Percentiles rank a stretch among this genome's conserved stretches.
phyloP scores from a whole-genome alignment of 53 echinoderm and acorn worm genomes.

The Patiria pectinifera region DNA sequence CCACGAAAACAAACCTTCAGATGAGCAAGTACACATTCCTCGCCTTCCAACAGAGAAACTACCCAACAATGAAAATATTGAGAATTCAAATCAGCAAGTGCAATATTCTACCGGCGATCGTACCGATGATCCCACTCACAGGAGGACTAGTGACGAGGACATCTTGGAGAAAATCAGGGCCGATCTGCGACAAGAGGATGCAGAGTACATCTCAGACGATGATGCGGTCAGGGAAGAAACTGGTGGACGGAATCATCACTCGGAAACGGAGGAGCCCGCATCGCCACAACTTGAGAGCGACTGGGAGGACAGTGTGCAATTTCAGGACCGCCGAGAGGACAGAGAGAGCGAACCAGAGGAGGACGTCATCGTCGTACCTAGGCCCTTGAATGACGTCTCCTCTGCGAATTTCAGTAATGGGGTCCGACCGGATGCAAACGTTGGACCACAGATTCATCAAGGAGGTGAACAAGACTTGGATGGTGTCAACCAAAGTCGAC shows the following conservation, averaged over 20 bases:
- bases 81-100: not conserved
- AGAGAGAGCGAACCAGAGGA: constrained; percentile 30
- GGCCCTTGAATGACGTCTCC: constrained; percentile 87
- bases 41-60: not conserved
- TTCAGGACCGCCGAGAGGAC: constrained; percentile 46
- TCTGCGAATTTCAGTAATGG: constrained; percentile 68
- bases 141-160: constrained; percentile 47
- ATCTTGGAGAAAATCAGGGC: constrained; percentile 39
- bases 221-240: constrained; percentile 6
- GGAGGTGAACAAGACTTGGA: not conserved
- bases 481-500: not conserved
- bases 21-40: constrained; percentile 6
- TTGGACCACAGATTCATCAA: not conserved
- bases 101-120: not conserved
- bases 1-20: not conserved
- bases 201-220: constrained; percentile 26
- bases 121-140: not conserved
- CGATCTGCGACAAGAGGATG: constrained; percentile 41
- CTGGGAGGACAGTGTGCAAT: constrained; percentile 67
- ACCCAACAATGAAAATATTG: constrained; percentile 12
- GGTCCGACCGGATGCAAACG: constrained; percentile 38
- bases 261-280: constrained; percentile 28
- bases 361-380: constrained; percentile 63
- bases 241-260: constrained; percentile 14
- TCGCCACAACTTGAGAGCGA: constrained; percentile 29